Percentiles rank a stretch among this genome's conserved stretches.
Evolutionary conservation across 1,140 invertebrate species (phyloP).

Genomic region (Bombus sylvicola): DNA sequence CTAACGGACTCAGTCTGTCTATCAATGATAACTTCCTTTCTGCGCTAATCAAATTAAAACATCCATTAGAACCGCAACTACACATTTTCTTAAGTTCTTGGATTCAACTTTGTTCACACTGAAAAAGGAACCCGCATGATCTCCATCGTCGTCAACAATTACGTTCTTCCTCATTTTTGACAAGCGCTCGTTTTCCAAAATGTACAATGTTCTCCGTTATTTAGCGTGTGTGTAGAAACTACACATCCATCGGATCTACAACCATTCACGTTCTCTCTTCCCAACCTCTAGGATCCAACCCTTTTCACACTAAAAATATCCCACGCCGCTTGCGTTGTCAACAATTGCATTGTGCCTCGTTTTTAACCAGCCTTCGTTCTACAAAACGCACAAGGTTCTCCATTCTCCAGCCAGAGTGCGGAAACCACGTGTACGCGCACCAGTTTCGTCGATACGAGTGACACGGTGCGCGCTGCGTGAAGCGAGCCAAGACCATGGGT

Average conservation of each 20-base stretch:
- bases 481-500: neutral
- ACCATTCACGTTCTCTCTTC: no score
- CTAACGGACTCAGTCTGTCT: neutral
- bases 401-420: no score
- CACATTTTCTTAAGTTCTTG: neutral
- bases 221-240: no score
- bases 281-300: no score
- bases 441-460: conserved; percentile 25
- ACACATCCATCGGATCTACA: no score
- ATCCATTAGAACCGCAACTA: no score
- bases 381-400: neutral
- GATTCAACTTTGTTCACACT: neutral
- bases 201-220: no score
- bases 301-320: no score
- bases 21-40: neutral
- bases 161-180: neutral
- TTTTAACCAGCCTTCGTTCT: neutral
- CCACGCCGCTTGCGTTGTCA: neutral
- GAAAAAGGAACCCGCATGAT: neutral
- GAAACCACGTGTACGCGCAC: conserved; percentile 1
- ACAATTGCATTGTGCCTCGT: neutral
- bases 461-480: neutral
- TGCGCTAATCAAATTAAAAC: neutral
- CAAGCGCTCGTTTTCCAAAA: neutral
- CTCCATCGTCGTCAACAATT: neutral